These are phyloP conservation scores for Zaprionus kolodkinae DNA, from an alignment of 1,140 invertebrate genomes.

Conservation along the genomic window DNA sequence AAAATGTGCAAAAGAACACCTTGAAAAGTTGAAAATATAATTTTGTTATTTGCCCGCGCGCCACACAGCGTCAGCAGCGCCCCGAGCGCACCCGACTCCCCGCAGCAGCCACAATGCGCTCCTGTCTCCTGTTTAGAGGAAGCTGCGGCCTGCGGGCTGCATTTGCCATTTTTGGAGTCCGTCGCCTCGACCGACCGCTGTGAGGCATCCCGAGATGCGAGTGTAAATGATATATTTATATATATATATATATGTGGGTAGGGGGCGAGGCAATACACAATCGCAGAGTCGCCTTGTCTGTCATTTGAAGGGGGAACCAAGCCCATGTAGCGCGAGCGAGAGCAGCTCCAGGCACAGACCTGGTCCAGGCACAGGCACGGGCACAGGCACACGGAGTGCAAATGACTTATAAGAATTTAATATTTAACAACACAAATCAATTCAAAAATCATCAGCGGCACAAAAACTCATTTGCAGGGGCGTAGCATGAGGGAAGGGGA, in stretches of 20 bases:
- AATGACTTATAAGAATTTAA: constrained; percentile 84
- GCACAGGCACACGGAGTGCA: constrained; percentile 55
- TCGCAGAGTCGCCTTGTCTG: constrained; percentile 54
- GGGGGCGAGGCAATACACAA: constrained; percentile 12
- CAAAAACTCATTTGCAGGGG: constrained; percentile 70
- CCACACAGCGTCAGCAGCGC: constrained; percentile 47
- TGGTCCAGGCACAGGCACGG: neutral
- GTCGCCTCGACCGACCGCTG: constrained; percentile 63
- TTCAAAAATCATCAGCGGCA: constrained; percentile 78
- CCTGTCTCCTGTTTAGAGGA: neutral
- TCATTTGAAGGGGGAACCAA: constrained; percentile 69
- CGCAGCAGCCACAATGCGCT: neutral
- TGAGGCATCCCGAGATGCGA: constrained; percentile 59
- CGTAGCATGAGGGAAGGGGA: constrained; percentile 37
- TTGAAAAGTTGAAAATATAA: constrained; percentile 82
- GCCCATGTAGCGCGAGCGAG: neutral
- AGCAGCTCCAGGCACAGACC: constrained; percentile 6
- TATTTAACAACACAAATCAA: constrained; percentile 84
- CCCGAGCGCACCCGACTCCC: constrained; percentile 30
- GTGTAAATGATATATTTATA: constrained; percentile 69
- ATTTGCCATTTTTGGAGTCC: constrained; percentile 70
- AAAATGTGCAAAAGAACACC: constrained; percentile 76
- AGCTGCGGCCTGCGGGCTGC: constrained; percentile 8
- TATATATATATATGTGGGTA: constrained; percentile 52
- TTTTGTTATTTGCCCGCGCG: constrained; percentile 72